Evolutionary conservation across 2,113 vertebrate species (phyloP).

Genomic region (Brienomyrus longianalis): DNA sequence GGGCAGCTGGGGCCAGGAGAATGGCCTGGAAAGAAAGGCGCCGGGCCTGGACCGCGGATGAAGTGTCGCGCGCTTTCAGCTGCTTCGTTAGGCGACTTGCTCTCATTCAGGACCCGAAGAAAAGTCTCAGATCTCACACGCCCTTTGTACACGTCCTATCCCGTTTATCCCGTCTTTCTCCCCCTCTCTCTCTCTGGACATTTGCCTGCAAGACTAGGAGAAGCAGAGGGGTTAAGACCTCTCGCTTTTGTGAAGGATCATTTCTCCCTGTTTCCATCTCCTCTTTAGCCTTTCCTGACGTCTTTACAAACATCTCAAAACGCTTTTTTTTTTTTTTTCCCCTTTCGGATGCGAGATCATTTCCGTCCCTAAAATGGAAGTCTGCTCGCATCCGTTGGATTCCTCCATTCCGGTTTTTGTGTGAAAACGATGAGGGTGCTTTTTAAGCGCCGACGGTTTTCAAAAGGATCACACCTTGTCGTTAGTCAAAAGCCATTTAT

Average conservation of each 20-base stretch:
- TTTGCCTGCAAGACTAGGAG: slow-evolving; percentile 1
- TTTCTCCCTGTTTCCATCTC: slow-evolving; percentile 14
- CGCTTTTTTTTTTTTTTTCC: background rate
- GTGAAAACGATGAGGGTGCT: background rate
- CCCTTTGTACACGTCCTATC: background rate
- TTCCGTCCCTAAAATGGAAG: background rate
- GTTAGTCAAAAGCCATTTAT: background rate
- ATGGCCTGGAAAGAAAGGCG: slow-evolving; percentile 70
- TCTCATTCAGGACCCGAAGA: slow-evolving; percentile 56
- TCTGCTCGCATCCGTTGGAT: background rate
- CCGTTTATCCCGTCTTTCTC: background rate
- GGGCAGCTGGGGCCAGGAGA: slow-evolving; percentile 75
- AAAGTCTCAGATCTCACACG: slow-evolving; percentile 64
- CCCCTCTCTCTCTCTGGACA: slow-evolving; percentile 4
- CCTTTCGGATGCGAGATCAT: background rate
- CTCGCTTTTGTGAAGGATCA: slow-evolving; percentile 4
- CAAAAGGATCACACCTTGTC: background rate
- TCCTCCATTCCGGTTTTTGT: background rate
- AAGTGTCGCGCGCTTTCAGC: slow-evolving; percentile 63
- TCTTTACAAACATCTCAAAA: slow-evolving; percentile 12
- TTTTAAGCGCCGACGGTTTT: background rate
- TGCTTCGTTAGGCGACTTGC: slow-evolving; percentile 72
- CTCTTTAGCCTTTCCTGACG: slow-evolving; percentile 9
- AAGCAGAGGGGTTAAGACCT: slow-evolving; percentile 8
- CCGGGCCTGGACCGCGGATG: slow-evolving; percentile 68